These are phyloP conservation scores for Acanthopleura granulata DNA, from an alignment of 2,888 invertebrate species.

Conservation along the genomic window DNA sequence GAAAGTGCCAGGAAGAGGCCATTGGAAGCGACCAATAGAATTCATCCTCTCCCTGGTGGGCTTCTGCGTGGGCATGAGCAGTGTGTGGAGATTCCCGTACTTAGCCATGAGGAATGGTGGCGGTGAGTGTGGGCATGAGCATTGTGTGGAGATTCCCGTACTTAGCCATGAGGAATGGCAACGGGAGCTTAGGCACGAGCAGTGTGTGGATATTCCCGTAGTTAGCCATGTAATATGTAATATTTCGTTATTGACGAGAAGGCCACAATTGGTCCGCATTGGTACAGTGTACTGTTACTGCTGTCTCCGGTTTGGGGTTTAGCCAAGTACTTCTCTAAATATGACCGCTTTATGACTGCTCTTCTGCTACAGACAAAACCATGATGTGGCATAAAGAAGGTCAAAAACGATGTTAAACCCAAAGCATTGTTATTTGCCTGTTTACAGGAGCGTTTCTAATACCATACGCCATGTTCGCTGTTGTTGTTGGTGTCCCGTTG, in stretches of 20 bases:
- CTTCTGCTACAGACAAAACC: no score
- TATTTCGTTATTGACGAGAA: no score
- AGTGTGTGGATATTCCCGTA: slow-evolving; percentile 1
- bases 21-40: slow-evolving; percentile 13
- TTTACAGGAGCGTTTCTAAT: not conserved
- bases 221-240: slow-evolving; percentile 4
- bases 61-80: not conserved
- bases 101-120: slow-evolving; percentile 14
- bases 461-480: not conserved
- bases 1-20: not conserved
- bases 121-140: not conserved
- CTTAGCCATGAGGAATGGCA: slow-evolving; percentile 11
- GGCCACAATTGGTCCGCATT: no score
- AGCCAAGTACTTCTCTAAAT: no score
- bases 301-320: no score
- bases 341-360: no score
- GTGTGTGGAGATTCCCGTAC: slow-evolving; percentile 10
- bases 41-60: slow-evolving; percentile 1
- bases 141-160: slow-evolving; percentile 1
- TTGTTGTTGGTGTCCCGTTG: not conserved
- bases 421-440: not conserved
- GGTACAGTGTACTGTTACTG: no score
- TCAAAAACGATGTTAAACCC: no score
- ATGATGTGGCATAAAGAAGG: no score
- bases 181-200: not conserved